A percentile compares a stretch with the other conserved stretches of the same genome.
phyloP scores from a whole-genome alignment of 2,888 invertebrate genomes.

The Eilema sororculum region DNA sequence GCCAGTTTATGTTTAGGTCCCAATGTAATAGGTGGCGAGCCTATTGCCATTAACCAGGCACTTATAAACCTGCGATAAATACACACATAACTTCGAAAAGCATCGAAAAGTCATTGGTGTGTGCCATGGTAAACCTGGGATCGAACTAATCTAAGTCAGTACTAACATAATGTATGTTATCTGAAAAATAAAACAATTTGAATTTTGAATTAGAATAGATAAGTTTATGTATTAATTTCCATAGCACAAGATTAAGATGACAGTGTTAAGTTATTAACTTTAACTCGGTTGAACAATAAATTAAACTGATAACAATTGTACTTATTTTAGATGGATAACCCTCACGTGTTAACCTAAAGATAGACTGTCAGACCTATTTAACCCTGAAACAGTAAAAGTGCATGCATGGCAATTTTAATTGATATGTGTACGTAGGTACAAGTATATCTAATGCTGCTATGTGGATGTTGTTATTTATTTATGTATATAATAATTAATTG shows the following conservation, averaged over 20 bases:
- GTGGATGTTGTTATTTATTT: not conserved
- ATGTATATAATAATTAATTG: not conserved
- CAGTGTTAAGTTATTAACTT: constrained; percentile 35
- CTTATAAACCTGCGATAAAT: too few relatives aligned
- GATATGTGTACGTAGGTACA: not conserved
- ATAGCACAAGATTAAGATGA: constrained; percentile 35
- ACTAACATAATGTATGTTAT: too few relatives aligned
- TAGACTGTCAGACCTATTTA: constrained; percentile 28
- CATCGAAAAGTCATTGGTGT: too few relatives aligned
- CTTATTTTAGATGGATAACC: constrained; percentile 41
- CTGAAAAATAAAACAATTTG: too few relatives aligned
- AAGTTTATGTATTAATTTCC: constrained; percentile 23
- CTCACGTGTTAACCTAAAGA: constrained; percentile 42
- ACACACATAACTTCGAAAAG: too few relatives aligned
- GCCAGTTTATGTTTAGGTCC: too few relatives aligned
- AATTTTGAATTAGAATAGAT: too few relatives aligned
- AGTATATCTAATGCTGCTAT: constrained; percentile 3
- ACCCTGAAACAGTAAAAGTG: constrained; percentile 9
- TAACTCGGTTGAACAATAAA: constrained; percentile 10
- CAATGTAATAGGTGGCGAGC: too few relatives aligned
- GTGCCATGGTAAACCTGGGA: too few relatives aligned
- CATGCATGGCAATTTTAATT: constrained; percentile 1
- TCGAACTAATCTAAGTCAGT: too few relatives aligned
- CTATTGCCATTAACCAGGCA: too few relatives aligned
- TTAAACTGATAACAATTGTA: not conserved